A percentile compares a stretch with the other conserved stretches of the same genome.
Conservation (phyloP, 1,140 invertebrate species). For the Panagrolaimus sp. region DNA sequence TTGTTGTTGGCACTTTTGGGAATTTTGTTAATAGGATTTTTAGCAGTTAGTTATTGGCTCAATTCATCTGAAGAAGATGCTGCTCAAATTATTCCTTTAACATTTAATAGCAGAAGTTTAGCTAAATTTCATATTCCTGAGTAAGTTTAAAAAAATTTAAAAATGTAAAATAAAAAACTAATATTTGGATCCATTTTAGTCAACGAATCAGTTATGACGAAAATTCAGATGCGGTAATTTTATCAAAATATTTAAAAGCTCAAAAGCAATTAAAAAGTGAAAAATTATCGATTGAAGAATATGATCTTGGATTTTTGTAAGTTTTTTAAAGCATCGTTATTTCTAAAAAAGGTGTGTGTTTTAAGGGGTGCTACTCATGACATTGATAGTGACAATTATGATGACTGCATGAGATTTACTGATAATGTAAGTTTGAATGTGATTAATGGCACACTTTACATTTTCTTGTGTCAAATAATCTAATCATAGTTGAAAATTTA, state of each 20-base stretch:
- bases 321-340: too few species aligned
- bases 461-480: too few species aligned
- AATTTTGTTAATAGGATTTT: background rate
- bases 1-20: background rate
- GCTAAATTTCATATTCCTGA: constrained; percentile 3
- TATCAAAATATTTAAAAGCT: constrained; percentile 6
- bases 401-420: constrained; percentile 7
- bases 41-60: background rate
- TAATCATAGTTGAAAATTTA: too few species aligned
- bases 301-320: constrained; percentile 1
- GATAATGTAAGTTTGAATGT: constrained; percentile 4
- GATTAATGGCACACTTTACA: too few species aligned
- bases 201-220: background rate
- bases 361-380: background rate
- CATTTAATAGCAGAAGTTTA: background rate
- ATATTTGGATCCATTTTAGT: background rate
- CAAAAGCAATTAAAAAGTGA: constrained; percentile 8
- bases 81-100: background rate
- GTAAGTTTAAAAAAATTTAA: background rate
- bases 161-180: background rate
- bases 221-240: constrained; percentile 2
- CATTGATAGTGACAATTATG: constrained; percentile 9
- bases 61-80: background rate
- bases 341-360: too few species aligned
- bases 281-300: constrained; percentile 8